Percentiles rank a stretch among this genome's conserved stretches.
phyloP scores from a whole-genome alignment of 2,113 vertebrate species.

The Oceanodroma tethys region DNA sequence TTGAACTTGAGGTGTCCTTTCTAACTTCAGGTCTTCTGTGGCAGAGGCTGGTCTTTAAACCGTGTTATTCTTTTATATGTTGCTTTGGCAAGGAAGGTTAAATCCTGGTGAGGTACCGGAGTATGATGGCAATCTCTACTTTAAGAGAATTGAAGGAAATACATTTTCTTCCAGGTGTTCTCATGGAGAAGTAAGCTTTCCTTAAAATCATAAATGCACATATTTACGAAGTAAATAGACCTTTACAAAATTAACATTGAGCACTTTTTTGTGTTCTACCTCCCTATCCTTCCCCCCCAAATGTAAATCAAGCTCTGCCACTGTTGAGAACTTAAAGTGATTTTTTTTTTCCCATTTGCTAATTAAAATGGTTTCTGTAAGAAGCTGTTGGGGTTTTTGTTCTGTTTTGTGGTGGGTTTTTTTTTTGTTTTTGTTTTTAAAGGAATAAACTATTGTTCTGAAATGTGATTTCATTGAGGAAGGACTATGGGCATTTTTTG shows the following conservation, averaged over 20 bases:
- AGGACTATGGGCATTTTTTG: background rate
- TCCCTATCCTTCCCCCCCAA: background rate
- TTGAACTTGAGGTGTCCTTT: background rate
- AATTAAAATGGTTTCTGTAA: background rate
- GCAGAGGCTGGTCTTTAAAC: background rate
- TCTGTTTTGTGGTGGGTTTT: too few relatives aligned
- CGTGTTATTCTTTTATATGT: background rate
- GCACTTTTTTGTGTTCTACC: background rate
- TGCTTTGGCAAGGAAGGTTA: background rate
- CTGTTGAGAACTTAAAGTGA: background rate
- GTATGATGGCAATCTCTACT: background rate
- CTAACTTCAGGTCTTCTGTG: background rate
- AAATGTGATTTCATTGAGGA: background rate
- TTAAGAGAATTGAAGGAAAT: background rate
- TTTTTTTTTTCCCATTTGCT: background rate
- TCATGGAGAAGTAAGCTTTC: background rate
- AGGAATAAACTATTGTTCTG: background rate
- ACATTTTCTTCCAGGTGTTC: background rate
- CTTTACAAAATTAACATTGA: background rate
- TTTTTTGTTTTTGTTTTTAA: background rate
- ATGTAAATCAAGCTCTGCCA: background rate
- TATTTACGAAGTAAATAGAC: background rate
- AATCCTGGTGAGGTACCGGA: background rate
- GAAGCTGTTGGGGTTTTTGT: background rate
- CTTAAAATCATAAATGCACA: background rate